Percentiles rank a stretch among this genome's conserved stretches.
Conservation (phyloP, 2,888 invertebrate genomes). For the Cerastis leucographa region DNA sequence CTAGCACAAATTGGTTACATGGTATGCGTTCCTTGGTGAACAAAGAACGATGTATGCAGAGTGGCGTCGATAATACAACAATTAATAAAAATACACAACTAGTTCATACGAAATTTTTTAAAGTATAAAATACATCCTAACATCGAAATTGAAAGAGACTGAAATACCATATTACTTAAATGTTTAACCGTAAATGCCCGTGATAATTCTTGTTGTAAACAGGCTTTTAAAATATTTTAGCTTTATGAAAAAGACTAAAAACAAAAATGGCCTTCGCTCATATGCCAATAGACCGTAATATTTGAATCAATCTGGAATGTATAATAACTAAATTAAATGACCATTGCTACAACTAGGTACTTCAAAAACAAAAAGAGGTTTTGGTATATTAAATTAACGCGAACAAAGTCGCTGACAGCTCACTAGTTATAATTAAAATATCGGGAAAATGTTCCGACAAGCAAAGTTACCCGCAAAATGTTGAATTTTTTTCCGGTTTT, state of each 20-base stretch:
- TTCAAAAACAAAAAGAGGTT: neutral
- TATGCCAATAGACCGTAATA: neutral
- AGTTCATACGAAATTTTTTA: too few species aligned
- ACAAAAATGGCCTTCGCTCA: neutral
- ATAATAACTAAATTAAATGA: neutral
- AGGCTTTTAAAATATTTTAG: neutral
- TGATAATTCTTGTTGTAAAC: neutral
- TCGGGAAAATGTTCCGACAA: conserved; percentile 51
- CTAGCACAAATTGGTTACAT: conserved; percentile 22
- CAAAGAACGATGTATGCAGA: neutral
- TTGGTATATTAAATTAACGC: conserved; percentile 36
- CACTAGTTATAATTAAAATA: conserved; percentile 59
- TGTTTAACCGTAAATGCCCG: neutral
- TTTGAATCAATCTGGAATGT: neutral
- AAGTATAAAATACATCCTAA: too few species aligned
- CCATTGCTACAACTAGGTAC: neutral
- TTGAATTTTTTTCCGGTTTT: conserved; percentile 23
- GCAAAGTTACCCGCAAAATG: conserved; percentile 41
- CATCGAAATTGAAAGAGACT: too few species aligned
- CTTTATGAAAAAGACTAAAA: neutral
- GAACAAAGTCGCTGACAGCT: conserved; percentile 37
- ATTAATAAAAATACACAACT: too few species aligned
- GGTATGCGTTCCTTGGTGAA: neutral
- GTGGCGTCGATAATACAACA: too few species aligned
- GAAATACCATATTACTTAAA: neutral